Conservation (phyloP, 2,888 invertebrate genomes). For the Cheilosia soror region DNA sequence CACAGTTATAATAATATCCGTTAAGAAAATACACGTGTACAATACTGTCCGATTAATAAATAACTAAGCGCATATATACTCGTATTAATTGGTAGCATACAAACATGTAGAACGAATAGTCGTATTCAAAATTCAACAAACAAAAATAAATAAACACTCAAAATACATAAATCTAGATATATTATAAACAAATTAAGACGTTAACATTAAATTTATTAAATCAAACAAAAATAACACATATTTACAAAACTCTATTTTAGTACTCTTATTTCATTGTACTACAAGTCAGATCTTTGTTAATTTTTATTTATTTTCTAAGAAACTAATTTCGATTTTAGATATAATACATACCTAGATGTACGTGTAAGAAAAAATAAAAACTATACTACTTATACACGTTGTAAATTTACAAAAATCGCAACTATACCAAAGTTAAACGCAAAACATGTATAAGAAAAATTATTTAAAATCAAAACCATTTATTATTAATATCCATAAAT, state of each 20-base stretch:
- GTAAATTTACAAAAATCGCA: constrained; percentile 15
- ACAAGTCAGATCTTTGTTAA: constrained; percentile 15
- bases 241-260: constrained; percentile 58
- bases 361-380: not conserved
- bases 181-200: constrained; percentile 16
- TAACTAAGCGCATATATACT: constrained; percentile 4
- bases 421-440: not conserved
- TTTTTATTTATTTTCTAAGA: constrained; percentile 25
- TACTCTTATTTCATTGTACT: constrained; percentile 44
- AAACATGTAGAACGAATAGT: not conserved
- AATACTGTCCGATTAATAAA: constrained; percentile 33
- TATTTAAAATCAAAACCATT: constrained; percentile 17
- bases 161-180: not conserved
- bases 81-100: not conserved
- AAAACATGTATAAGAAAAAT: not conserved
- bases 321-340: not conserved
- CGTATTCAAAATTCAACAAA: constrained; percentile 8
- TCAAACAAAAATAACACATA: constrained; percentile 13
- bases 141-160: not conserved
- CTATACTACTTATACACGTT: too few relatives aligned
- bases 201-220: constrained; percentile 38
- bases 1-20: not conserved
- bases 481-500: not conserved
- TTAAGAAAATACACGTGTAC: constrained; percentile 9
- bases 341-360: not conserved